phyloP scores from a whole-genome alignment of 2,797 vertebrate species.

The Eospalax fontanierii region DNA sequence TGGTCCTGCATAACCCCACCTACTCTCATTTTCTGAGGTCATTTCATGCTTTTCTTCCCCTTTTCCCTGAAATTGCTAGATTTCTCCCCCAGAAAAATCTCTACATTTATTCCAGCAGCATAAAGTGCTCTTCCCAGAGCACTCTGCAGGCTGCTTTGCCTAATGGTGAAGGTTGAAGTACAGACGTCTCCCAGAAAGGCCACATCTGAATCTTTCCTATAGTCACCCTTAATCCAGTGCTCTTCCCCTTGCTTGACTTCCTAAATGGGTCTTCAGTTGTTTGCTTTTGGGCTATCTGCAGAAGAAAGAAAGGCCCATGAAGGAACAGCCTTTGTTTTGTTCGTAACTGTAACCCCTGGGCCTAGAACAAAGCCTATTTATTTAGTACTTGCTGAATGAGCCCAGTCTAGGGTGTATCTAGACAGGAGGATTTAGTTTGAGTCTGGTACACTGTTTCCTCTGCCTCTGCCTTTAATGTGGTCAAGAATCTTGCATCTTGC shows the following conservation, averaged over 20 bases:
- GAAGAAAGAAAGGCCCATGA: neutral
- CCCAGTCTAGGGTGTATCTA: neutral
- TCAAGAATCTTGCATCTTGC: constrained; percentile 4
- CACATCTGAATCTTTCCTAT: neutral
- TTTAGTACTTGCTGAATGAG: neutral
- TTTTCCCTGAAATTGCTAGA: neutral
- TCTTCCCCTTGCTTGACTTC: neutral
- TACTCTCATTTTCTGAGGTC: neutral
- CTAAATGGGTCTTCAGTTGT: neutral
- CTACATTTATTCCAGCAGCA: neutral
- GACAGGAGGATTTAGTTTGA: neutral
- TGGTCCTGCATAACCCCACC: neutral
- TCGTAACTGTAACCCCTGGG: neutral
- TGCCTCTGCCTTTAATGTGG: neutral
- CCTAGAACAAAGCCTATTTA: neutral
- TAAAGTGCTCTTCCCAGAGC: neutral
- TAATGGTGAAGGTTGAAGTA: neutral
- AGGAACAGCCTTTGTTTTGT: neutral
- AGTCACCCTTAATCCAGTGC: neutral
- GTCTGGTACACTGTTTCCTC: neutral
- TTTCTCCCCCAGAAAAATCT: neutral
- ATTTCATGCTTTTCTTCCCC: neutral
- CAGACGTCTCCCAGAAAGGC: neutral
- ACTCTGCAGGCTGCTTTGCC: neutral
- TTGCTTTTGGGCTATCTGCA: neutral